Evolutionary conservation across 2,113 vertebrate genomes (phyloP).

Genomic region (Scomber scombrus): DNA sequence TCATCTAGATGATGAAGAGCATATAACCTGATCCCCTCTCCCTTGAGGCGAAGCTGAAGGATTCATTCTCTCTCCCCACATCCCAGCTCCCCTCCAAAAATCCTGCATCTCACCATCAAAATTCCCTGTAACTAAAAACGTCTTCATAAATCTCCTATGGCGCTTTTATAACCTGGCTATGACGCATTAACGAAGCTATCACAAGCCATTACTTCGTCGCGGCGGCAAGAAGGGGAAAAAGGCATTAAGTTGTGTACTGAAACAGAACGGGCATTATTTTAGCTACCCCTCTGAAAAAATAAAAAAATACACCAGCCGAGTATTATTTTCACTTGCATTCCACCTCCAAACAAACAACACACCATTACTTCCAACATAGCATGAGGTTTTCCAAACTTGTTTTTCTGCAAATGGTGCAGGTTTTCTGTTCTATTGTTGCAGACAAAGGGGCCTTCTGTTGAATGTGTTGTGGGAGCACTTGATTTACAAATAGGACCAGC

Average conservation of each 20-base stretch:
- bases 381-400: slow-evolving; percentile 59
- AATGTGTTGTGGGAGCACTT: slow-evolving; percentile 56
- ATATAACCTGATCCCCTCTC: slow-evolving; percentile 61
- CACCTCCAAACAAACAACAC: slow-evolving; percentile 59
- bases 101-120: slow-evolving; percentile 57
- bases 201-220: slow-evolving; percentile 72
- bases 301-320: not conserved
- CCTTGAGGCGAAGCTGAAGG: slow-evolving; percentile 45
- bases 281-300: slow-evolving; percentile 38
- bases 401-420: slow-evolving; percentile 46
- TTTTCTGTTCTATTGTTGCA: slow-evolving; percentile 54
- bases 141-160: slow-evolving; percentile 77
- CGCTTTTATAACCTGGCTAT: slow-evolving; percentile 77
- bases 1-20: slow-evolving; percentile 66
- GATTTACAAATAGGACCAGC: slow-evolving; percentile 48
- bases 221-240: slow-evolving; percentile 32
- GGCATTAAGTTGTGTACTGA: slow-evolving; percentile 69
- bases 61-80: slow-evolving; percentile 33
- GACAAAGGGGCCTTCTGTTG: slow-evolving; percentile 66
- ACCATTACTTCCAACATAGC: slow-evolving; percentile 53
- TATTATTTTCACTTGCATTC: slow-evolving; percentile 67
- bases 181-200: slow-evolving; percentile 80
- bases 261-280: slow-evolving; percentile 79
- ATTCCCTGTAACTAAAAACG: slow-evolving; percentile 82
- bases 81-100: slow-evolving; percentile 8